Base-by-base conservation (phyloP, 2,797 vertebrate species). In the Somateria mollissima region DNA sequence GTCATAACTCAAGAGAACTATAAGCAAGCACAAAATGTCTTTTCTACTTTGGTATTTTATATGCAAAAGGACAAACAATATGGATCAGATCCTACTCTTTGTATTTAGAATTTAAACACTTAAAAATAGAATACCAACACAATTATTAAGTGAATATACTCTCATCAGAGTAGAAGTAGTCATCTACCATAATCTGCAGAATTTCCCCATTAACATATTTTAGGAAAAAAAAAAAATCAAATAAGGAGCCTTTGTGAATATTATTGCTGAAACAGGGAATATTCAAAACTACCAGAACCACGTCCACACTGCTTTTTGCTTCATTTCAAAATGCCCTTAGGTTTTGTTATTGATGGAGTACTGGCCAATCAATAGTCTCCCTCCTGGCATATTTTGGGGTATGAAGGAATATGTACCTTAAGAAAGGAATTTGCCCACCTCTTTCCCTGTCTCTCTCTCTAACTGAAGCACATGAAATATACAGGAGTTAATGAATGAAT, bases 1-100 rank as follows among this genome's bases (percentile, higher is more conserved):
- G 82, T 78, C 95, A 7, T 88, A 87, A 93, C 83, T 97, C 91
- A 96, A 27, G 82, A 67, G 53, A 92, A 72, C 77, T 54, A 89
- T 21, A 89, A 67, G 64, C 67, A 87, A 49, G 53, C 90, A 76
- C 41, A 94, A 88, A 84, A 30, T 25, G 60, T 67, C 57, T 77
- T 47, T 37, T 71, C 64, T 74, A 39, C 43, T 57, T 47, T 14
- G 11, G 8, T 30, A 77, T 76, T 94, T 87, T 87, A 73, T 51
- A 28, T 41, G 71, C 41, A 66, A 83, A 80, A n/a, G 30, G 49
- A 34, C 45, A 95, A 74, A 47, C 2, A 61, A 53, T 15, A 45
- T 3, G 8, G 47, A 47, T 54, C 60, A 92, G 64, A 79, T 51
- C 5, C 25, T 32, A 49, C 4, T 10, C 24, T 67, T 67, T 41